Percentiles rank a stretch among this genome's conserved stretches.
These are phyloP conservation scores for Trissolcus brochymenae DNA, from an alignment of 2,888 invertebrate species.

Conservation along the genomic window DNA sequence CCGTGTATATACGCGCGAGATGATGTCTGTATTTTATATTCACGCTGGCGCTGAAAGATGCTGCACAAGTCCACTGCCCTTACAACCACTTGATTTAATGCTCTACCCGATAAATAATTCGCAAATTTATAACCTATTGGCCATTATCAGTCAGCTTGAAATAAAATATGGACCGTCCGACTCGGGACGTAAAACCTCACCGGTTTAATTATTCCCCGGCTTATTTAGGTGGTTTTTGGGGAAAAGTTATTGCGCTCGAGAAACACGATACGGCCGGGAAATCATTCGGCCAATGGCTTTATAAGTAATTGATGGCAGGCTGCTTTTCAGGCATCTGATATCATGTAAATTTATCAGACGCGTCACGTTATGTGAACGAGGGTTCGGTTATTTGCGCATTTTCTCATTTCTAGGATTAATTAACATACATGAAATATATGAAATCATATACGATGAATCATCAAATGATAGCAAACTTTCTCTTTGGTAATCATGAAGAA, in stretches of 20 bases:
- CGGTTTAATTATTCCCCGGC: slow-evolving; percentile 32
- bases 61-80: slow-evolving; percentile 47
- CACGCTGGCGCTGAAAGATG: slow-evolving; percentile 57
- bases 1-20: slow-evolving; percentile 43
- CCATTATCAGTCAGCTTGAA: slow-evolving; percentile 49
- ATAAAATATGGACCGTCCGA: slow-evolving; percentile 40
- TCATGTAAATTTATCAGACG: slow-evolving; percentile 4
- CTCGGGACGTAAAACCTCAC: slow-evolving; percentile 5
- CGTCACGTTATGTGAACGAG: neutral
- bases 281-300: slow-evolving; percentile 18
- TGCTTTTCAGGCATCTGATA: slow-evolving; percentile 4
- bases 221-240: slow-evolving; percentile 28
- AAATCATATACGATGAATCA: too few species aligned
- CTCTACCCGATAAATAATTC: slow-evolving; percentile 52
- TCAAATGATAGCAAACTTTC: too few species aligned
- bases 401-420: too few species aligned
- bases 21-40: slow-evolving; percentile 59
- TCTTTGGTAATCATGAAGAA: too few species aligned
- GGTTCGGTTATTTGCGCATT: too few species aligned
- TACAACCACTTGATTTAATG: slow-evolving; percentile 51
- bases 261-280: slow-evolving; percentile 8
- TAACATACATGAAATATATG: too few species aligned
- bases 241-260: slow-evolving; percentile 14
- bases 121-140: slow-evolving; percentile 57
- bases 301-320: slow-evolving; percentile 12